Evolutionary conservation across 2,113 vertebrate species (phyloP), one percentile per base, ranked within the genome.

Genomic region (Hypomesus transpacificus): DNA sequence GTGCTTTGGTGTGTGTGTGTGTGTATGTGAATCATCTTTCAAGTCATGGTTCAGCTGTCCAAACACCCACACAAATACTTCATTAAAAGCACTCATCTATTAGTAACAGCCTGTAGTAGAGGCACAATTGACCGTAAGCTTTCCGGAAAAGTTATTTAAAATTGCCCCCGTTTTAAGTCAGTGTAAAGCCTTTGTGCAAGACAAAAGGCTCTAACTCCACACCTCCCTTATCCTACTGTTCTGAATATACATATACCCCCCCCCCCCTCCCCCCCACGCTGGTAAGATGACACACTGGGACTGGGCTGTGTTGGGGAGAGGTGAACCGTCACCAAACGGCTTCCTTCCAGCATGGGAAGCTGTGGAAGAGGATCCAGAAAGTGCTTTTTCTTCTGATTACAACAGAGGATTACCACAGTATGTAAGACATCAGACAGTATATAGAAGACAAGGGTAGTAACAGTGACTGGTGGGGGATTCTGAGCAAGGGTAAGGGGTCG

Each of bases 371-470:
- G 76, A 85, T 79, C 65, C 65, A 68, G 70, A 80, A 83, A 80
- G 80, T 88, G 81, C 86, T 75, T 72, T 76, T 34, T 34, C 31
- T 34, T 34, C 31, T 34, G 31, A 80, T 84, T 74, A 71, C 20
- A 75, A 20, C 57, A 51, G 68, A 76, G 68, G 62, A 75, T 77
- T n/a, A n/a, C 64, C 14, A 34, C 66, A 26, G 24, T 26, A 26
- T 24, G 31, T 68, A 56, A 70, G 24, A 75, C 20, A 61, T 34
- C 60, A 34, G 74, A 53, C 54, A 66, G 57, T 50, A 68, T 21
- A 66, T 24, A 57, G 26, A 69, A 69, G 56, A 73, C 18, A 9
- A 24, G 11, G 50, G 60, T 58, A 51, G 46, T 68, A 72, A 80
- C 24, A 39, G 68, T 72, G 68, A 71, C 74, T 76, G 17, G 18